These are phyloP conservation scores for Centruroides sculpturatus DNA, from an alignment of 1,140 invertebrate genomes.

Conservation along the genomic window DNA sequence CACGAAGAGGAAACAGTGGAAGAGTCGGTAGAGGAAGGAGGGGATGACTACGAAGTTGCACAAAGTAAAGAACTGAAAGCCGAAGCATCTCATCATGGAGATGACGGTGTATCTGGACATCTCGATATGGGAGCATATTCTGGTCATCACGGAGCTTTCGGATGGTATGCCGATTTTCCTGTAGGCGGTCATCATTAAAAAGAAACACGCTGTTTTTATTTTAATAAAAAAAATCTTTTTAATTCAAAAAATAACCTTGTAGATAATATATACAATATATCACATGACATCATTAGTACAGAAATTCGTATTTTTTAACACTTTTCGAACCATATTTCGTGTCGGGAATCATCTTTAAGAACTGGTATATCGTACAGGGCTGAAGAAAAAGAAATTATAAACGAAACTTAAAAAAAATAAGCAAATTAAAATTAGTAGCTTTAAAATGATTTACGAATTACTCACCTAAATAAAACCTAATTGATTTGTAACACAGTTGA, in stretches of 20 bases:
- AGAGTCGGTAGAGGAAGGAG: no score
- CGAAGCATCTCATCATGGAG: not conserved
- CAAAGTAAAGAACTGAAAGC: no score
- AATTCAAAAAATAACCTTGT: no score
- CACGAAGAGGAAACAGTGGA: no score
- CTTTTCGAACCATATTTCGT: conserved; percentile 10
- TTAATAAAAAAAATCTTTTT: no score
- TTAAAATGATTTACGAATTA: not conserved
- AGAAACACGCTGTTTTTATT: no score
- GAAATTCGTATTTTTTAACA: not conserved
- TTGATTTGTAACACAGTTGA: conserved; percentile 8
- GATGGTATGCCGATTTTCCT: conserved; percentile 14
- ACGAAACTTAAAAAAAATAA: no score
- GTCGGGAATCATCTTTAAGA: conserved; percentile 3
- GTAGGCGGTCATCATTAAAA: not conserved
- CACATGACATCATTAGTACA: no score
- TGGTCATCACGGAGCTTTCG: conserved; percentile 11
- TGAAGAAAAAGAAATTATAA: not conserved
- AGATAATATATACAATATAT: no score
- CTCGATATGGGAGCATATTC: conserved; percentile 16
- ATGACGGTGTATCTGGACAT: conserved; percentile 1
- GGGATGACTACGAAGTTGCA: no score
- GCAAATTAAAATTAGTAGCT: not conserved
- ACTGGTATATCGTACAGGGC: conserved; percentile 8
- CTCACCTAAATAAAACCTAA: conserved; percentile 10